Evolutionary conservation across 2,888 invertebrate genomes (phyloP).

Genomic region (Fragum whitleyi): DNA sequence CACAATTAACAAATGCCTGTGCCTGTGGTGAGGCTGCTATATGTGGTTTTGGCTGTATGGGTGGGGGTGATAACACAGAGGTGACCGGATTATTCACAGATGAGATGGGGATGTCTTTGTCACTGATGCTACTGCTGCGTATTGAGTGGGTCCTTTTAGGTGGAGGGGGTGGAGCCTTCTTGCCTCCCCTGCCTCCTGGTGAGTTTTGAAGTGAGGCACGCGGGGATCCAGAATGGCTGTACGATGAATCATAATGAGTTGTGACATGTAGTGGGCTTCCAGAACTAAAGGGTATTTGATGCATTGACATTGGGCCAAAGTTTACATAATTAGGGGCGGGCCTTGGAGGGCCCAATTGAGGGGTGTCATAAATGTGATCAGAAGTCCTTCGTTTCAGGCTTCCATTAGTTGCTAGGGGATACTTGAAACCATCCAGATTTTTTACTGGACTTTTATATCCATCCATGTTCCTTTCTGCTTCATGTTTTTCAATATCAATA

Average conservation of each 20-base stretch:
- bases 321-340: slow-evolving; percentile 64
- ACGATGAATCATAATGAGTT: slow-evolving; percentile 66
- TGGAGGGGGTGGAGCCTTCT: slow-evolving; percentile 86
- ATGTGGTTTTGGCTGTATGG: slow-evolving; percentile 65
- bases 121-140: slow-evolving; percentile 53
- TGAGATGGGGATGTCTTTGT: slow-evolving; percentile 10
- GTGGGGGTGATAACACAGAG: slow-evolving; percentile 60
- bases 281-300: slow-evolving; percentile 51
- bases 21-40: slow-evolving; percentile 69
- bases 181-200: slow-evolving; percentile 66
- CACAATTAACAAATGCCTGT: slow-evolving; percentile 85
- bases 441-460: slow-evolving; percentile 69
- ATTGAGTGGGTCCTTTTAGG: slow-evolving; percentile 86
- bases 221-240: slow-evolving; percentile 42
- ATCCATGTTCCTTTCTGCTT: slow-evolving; percentile 74
- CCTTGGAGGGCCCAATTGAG: slow-evolving; percentile 66
- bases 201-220: slow-evolving; percentile 55
- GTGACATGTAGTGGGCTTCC: slow-evolving; percentile 66
- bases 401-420: slow-evolving; percentile 61
- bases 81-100: slow-evolving; percentile 24
- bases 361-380: slow-evolving; percentile 79
- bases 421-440: slow-evolving; percentile 65
- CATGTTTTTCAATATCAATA: slow-evolving; percentile 76
- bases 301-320: slow-evolving; percentile 67
- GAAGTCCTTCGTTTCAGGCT: slow-evolving; percentile 63